Conservation (phyloP, 2,113 vertebrate genomes). For the Rhagologus leucostigma region DNA sequence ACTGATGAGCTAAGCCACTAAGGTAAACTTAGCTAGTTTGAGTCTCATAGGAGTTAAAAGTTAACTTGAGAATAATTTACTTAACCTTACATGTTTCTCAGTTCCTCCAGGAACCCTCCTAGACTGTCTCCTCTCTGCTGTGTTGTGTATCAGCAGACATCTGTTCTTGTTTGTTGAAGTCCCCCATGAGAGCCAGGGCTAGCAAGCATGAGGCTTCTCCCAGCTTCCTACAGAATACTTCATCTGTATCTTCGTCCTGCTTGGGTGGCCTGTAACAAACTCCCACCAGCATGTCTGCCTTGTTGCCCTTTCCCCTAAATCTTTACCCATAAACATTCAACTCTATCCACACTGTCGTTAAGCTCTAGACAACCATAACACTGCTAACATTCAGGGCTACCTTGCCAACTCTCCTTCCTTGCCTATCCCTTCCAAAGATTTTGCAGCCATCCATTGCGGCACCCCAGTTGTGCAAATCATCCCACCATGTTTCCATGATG, state of each 20-base stretch:
- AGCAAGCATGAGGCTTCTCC: not conserved
- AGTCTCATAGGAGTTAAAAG: not conserved
- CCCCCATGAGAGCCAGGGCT: not conserved
- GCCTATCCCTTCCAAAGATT: not conserved
- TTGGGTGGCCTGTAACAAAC: not conserved
- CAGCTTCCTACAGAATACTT: not conserved
- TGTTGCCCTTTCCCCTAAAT: not conserved
- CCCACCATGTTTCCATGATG: not conserved
- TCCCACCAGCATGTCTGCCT: not conserved
- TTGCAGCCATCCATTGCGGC: not conserved
- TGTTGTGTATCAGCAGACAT: not conserved
- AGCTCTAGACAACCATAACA: not conserved
- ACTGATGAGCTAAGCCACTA: not conserved
- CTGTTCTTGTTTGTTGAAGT: not conserved
- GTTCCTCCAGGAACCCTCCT: not conserved
- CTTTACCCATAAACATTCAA: not conserved
- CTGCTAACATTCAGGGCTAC: not conserved
- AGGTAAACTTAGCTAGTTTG: not conserved
- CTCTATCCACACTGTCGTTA: rapidly evolving
- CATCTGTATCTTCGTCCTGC: not conserved
- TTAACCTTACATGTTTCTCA: not conserved
- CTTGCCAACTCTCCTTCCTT: not conserved
- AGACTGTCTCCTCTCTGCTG: not conserved
- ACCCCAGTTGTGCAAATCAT: not conserved
- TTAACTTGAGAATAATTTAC: not conserved